phyloP scores from a whole-genome alignment of 2,113 vertebrate genomes.

The Macrotis lagotis region DNA sequence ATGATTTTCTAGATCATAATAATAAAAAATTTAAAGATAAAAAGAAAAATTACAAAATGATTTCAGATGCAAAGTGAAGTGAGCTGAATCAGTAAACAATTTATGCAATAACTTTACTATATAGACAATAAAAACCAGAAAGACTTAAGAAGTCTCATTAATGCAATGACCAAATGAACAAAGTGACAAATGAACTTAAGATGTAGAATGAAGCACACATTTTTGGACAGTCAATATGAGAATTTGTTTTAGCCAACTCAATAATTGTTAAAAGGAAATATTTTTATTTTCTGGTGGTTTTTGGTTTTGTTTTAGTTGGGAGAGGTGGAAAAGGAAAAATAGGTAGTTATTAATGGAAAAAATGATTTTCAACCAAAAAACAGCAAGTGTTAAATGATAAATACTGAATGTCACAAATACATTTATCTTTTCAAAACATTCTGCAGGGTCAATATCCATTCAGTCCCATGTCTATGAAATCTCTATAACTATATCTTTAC shows the following conservation, averaged over 20 bases:
- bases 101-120: background rate
- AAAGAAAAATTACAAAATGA: background rate
- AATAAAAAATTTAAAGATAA: background rate
- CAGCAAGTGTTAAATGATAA: background rate
- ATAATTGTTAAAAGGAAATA: background rate
- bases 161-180: too few relatives aligned
- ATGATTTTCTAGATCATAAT: background rate
- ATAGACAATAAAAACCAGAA: too few relatives aligned
- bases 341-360: background rate
- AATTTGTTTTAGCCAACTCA: background rate
- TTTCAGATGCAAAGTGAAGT: background rate
- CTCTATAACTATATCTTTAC: background rate
- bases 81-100: background rate
- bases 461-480: background rate
- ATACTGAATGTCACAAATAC: too few relatives aligned
- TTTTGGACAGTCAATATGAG: background rate
- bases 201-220: background rate
- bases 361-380: background rate
- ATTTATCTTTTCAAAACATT: background rate
- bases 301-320: background rate
- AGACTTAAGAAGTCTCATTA: too few relatives aligned
- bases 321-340: background rate
- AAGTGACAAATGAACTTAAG: too few relatives aligned
- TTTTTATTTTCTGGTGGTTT: too few relatives aligned
- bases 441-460: background rate